A percentile compares a stretch with the other conserved stretches of the same genome.
phyloP scores from a whole-genome alignment of 2,113 vertebrate genomes.

The Oncorhynchus keta region DNA sequence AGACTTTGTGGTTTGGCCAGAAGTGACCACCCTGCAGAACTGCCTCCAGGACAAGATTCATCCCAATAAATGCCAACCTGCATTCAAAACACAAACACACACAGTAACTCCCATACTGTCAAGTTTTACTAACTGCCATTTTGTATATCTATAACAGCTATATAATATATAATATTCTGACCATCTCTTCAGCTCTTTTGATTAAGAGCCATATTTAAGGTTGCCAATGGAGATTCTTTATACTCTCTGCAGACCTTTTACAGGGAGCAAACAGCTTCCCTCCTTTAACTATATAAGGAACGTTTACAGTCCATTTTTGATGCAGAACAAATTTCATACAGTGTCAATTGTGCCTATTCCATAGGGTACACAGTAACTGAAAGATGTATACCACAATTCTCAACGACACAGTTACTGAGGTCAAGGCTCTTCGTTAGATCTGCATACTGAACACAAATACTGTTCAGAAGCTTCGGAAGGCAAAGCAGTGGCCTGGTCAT shows the following conservation, averaged over 20 bases:
- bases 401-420: background rate
- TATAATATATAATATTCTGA: background rate
- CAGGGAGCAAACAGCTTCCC: background rate
- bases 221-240: slow-evolving; percentile 3
- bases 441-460: background rate
- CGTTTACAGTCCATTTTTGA: too few species aligned
- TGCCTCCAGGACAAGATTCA: too few species aligned
- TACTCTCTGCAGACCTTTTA: background rate
- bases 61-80: too few species aligned
- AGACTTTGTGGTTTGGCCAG: background rate
- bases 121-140: slow-evolving; percentile 38
- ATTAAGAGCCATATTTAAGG: slow-evolving; percentile 33
- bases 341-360: slow-evolving; percentile 1
- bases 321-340: background rate
- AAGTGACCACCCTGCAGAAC: background rate
- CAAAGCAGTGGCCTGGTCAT: background rate
- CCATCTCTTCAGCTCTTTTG: slow-evolving; percentile 22
- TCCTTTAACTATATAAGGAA: too few species aligned
- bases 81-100: background rate
- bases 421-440: background rate
- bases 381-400: background rate
- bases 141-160: slow-evolving; percentile 2
- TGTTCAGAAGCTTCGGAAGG: background rate
- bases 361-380: background rate
- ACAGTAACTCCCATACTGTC: slow-evolving; percentile 39